Conservation (phyloP, 2,797 vertebrate species). For the Danionella dracula region DNA sequence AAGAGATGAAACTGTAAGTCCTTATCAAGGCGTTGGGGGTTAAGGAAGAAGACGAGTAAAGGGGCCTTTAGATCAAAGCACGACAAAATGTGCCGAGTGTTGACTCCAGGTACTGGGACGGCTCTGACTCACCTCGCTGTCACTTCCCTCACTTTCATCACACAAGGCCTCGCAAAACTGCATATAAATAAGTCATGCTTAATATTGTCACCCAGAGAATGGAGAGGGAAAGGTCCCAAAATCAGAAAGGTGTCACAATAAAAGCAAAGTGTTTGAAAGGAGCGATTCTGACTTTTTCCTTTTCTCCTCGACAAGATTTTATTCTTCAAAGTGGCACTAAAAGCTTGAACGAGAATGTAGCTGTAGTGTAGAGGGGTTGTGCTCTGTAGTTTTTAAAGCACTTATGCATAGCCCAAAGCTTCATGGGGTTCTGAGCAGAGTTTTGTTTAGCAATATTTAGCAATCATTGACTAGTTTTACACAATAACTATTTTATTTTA, state of each 20-base stretch:
- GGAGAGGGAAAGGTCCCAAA: constrained; percentile 32
- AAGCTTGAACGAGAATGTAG: constrained; percentile 66
- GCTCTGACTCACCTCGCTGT: constrained; percentile 47
- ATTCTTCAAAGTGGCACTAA: constrained; percentile 72
- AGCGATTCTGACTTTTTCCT: constrained; percentile 27
- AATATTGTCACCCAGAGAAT: constrained; percentile 57
- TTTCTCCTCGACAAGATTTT: constrained; percentile 63
- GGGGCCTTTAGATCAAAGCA: constrained; percentile 40
- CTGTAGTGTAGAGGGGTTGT: constrained; percentile 10
- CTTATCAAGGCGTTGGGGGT: constrained; percentile 28
- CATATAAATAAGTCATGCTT: constrained; percentile 70
- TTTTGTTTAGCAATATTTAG: no score
- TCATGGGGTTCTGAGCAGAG: no score
- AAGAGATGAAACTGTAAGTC: constrained; percentile 37
- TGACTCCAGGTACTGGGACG: constrained; percentile 35
- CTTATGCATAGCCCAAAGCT: constrained; percentile 30
- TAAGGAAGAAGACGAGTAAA: constrained; percentile 10
- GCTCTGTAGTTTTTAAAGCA: not conserved
- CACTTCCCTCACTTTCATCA: constrained; percentile 45
- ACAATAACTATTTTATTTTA: no score
- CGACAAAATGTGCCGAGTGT: constrained; percentile 44
- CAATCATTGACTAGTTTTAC: no score
- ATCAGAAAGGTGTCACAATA: constrained; percentile 30
- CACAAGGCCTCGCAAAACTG: constrained; percentile 43
- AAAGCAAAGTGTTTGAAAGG: constrained; percentile 39